A percentile compares a stretch with the other conserved stretches of the same genome.
Evolutionary conservation across 2,113 vertebrate genomes (phyloP).

Genomic region (Corythornis cristatus): DNA sequence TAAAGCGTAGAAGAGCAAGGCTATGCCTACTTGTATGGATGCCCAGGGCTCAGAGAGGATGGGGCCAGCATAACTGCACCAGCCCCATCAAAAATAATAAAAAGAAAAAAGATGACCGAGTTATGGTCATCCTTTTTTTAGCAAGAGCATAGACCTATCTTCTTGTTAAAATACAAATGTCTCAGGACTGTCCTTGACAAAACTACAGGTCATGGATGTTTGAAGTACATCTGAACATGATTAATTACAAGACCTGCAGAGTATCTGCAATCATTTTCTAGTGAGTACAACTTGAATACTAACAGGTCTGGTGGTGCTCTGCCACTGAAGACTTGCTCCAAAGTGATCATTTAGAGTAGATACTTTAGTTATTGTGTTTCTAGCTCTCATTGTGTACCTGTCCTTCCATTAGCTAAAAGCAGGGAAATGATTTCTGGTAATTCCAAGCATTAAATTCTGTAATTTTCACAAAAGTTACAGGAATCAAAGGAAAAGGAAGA

Average conservation of each 20-base stretch:
- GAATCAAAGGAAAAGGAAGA: not conserved
- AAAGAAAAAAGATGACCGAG: not conserved
- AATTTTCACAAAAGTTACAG: not conserved
- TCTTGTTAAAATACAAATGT: not conserved
- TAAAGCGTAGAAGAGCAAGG: not conserved
- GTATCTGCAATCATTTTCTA: not conserved
- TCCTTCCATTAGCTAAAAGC: not conserved
- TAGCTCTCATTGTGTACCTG: not conserved
- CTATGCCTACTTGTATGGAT: not conserved
- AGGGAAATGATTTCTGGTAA: not conserved
- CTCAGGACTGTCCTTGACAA: not conserved
- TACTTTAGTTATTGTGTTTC: not conserved
- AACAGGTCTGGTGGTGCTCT: not conserved
- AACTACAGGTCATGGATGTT: not conserved
- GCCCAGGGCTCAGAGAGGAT: not conserved
- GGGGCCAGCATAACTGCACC: not conserved
- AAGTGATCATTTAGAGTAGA: not conserved
- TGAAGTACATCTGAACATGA: not conserved
- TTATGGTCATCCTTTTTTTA: not conserved
- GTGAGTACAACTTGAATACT: not conserved
- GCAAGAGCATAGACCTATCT: not conserved
- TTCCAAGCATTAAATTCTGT: not conserved
- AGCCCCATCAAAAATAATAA: not conserved
- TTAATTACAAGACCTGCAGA: not conserved
- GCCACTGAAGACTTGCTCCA: not conserved